Base-by-base conservation (phyloP, 2,888 invertebrate species). In the Cerastoderma edule region DNA sequence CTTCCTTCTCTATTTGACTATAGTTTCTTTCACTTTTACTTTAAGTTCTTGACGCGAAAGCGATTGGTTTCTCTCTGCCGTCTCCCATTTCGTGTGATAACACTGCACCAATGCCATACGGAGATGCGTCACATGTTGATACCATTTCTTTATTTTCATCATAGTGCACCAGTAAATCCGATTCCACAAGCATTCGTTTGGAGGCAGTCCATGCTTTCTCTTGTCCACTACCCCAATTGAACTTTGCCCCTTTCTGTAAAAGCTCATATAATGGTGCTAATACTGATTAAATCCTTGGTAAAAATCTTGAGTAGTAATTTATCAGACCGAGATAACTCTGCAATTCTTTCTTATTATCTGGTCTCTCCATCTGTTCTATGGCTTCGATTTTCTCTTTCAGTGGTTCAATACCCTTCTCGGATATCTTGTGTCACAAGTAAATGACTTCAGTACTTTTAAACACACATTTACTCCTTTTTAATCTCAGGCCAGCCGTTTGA, bases 111-210 rank as follows among this genome's bases (percentile, higher is more conserved):
- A 91, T 72, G n/a, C 91, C 92, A 48, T 75, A 76, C 13, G 79
- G 66, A 35, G 89, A 91, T 0, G 93, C 93, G 84, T 93, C 93
- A 46, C 89, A 89, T 0, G 91, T 84, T 3, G 93, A 71, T 32
- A 87, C 75, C 10, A 93, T 67, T 24, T 78, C 83, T 28, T 83
- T 72, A 13, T 19, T 46, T 5, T 88, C 85, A 67, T 92, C 88
- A 84, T 83, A 92, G 75, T 91, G 90, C 4, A 85, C 80, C 22
- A 92, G 78, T 28, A 88, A 54, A 5, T 73, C 57, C 13, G 78
- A 64, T 10, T 69, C 67, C 5, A 66, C 46, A 22, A 86, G 16
- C 10, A 76, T 32, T 46, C 60, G 30, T 28, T 89, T 90, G 6
- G 82, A 35, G n/a, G 67, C 30, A 1, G 19, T 24, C 67, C 89